phyloP scores from a whole-genome alignment of 2,888 invertebrate species.

The Sphinx pinastri region DNA sequence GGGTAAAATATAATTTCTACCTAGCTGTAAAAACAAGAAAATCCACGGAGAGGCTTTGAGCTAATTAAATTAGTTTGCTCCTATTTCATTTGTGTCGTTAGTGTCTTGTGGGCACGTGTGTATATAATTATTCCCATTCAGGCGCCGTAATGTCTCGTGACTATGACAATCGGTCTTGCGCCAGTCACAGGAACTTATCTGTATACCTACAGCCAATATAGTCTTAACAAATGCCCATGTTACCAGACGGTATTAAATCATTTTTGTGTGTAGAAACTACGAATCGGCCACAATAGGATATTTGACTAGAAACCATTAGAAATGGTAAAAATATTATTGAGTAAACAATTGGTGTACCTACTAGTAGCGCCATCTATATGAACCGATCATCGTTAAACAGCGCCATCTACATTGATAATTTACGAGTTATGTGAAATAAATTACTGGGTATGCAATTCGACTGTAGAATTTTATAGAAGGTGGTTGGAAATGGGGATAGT shows the following conservation, averaged over 20 bases:
- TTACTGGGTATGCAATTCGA: background rate
- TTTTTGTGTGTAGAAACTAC: background rate
- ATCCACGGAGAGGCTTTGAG: background rate
- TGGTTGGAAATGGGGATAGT: conserved; percentile 36
- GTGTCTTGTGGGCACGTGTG: background rate
- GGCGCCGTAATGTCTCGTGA: conserved; percentile 12
- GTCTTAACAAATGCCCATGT: background rate
- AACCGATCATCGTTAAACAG: conserved; percentile 3
- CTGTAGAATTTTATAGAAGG: background rate
- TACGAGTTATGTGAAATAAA: background rate
- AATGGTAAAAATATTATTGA: conserved; percentile 6
- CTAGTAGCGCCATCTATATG: conserved; percentile 14
- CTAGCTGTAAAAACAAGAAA: background rate
- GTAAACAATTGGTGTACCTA: background rate
- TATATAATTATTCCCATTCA: background rate
- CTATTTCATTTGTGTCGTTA: background rate
- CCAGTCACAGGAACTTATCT: conserved; percentile 18
- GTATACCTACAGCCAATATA: background rate
- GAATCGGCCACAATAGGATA: background rate
- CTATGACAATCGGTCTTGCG: background rate
- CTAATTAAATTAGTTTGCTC: background rate
- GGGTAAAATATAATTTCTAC: background rate
- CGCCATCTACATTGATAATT: conserved; percentile 33
- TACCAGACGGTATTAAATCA: background rate
- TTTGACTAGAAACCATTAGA: conserved; percentile 5